These are phyloP conservation scores for Augochlora pura DNA, from an alignment of 1,140 invertebrate genomes.

Conservation along the genomic window DNA sequence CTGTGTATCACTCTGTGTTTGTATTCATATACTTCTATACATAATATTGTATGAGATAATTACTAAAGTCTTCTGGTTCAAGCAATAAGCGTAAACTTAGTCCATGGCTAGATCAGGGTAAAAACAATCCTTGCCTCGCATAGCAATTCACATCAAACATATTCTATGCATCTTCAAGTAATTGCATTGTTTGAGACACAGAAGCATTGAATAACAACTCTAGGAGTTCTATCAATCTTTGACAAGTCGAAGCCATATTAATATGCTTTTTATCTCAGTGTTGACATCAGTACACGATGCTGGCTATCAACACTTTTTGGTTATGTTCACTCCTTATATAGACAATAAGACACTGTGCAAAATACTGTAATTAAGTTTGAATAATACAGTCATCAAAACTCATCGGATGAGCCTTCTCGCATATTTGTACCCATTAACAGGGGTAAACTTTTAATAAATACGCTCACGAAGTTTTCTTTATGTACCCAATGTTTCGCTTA, in stretches of 20 bases:
- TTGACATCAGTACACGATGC: slow-evolving; percentile 50
- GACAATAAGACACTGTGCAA: slow-evolving; percentile 41
- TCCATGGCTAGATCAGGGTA: slow-evolving; percentile 60
- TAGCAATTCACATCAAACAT: slow-evolving; percentile 52
- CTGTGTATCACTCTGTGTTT: slow-evolving; percentile 29
- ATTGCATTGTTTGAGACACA: slow-evolving; percentile 20
- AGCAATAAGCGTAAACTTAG: slow-evolving; percentile 63
- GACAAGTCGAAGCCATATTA: slow-evolving; percentile 48
- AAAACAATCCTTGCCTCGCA: slow-evolving; percentile 65
- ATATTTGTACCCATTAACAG: slow-evolving; percentile 28
- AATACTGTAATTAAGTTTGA: slow-evolving; percentile 32
- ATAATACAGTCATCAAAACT: slow-evolving; percentile 25
- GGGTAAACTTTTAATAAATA: slow-evolving; percentile 30
- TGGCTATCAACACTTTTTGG: slow-evolving; percentile 54
- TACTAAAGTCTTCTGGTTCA: slow-evolving; percentile 43
- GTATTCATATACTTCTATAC: slow-evolving; percentile 3
- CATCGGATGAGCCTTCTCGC: slow-evolving; percentile 12
- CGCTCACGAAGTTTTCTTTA: slow-evolving; percentile 21
- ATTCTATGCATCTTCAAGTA: slow-evolving; percentile 46
- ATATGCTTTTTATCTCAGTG: slow-evolving; percentile 37
- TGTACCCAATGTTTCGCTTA: slow-evolving; percentile 38
- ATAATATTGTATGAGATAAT: slow-evolving; percentile 13
- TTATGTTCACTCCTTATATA: slow-evolving; percentile 61
- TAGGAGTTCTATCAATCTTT: slow-evolving; percentile 13
- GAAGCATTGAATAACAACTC: slow-evolving; percentile 4